phyloP scores from a whole-genome alignment of 2,113 vertebrate species.

The Protobothrops mucrosquamatus region DNA sequence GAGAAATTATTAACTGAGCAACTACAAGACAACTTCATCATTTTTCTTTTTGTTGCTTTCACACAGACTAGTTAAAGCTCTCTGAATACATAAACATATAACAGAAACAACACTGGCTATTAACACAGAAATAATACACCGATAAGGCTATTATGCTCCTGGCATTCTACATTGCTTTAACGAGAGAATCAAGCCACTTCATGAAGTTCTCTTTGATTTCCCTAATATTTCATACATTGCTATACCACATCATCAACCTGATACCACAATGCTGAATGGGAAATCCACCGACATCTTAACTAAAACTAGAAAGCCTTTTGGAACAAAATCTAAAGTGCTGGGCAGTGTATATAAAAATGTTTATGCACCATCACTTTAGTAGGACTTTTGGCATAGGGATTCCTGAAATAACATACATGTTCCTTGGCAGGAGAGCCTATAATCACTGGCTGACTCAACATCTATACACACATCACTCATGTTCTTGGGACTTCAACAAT shows the following conservation, averaged over 20 bases:
- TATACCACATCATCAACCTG: background rate
- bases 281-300: background rate
- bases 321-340: background rate
- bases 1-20: background rate
- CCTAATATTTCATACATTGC: background rate
- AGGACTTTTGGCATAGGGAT: background rate
- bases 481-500: background rate
- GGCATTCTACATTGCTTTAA: background rate
- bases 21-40: accelerated
- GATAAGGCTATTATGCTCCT: background rate
- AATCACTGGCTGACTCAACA: background rate
- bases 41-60: accelerated
- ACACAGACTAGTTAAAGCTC: background rate
- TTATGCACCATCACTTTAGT: background rate
- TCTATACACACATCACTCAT: background rate
- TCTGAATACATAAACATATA: background rate
- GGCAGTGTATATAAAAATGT: background rate
- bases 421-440: background rate
- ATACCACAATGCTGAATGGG: background rate
- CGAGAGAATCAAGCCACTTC: background rate
- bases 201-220: background rate
- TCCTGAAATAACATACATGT: background rate
- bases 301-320: background rate
- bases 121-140: background rate
- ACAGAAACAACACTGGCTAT: accelerated